These are phyloP conservation scores for Liodrosophila aerea DNA, from an alignment of 2,888 invertebrate species.

Conservation along the genomic window DNA sequence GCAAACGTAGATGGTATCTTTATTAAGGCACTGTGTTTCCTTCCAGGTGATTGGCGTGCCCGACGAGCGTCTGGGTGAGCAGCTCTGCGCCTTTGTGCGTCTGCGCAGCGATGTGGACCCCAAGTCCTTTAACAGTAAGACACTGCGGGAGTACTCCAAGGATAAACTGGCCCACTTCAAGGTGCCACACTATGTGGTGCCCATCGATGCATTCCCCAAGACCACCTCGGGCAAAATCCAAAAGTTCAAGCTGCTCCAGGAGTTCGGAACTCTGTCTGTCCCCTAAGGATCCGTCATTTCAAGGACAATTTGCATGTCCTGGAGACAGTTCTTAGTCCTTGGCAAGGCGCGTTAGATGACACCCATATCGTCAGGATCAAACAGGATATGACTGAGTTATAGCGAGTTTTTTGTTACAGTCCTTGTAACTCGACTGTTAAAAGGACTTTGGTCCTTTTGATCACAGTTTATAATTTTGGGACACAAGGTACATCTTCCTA, in stretches of 20 bases:
- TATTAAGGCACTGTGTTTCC: neutral
- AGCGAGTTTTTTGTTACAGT: too few species aligned
- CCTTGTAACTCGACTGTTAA: too few species aligned
- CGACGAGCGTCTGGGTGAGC: constrained; percentile 89
- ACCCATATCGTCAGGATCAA: too few species aligned
- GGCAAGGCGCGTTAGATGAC: too few species aligned
- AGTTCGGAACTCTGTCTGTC: too few species aligned
- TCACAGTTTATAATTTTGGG: too few species aligned
- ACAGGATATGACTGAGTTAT: too few species aligned
- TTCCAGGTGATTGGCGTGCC: constrained; percentile 86
- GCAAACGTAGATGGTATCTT: neutral
- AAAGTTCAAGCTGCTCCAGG: constrained; percentile 85
- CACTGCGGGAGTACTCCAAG: constrained; percentile 86
- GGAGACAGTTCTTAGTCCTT: too few species aligned
- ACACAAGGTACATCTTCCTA: too few species aligned
- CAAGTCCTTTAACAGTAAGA: constrained; percentile 83
- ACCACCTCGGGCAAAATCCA: constrained; percentile 91
- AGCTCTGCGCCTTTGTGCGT: constrained; percentile 86
- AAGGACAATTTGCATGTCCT: too few species aligned
- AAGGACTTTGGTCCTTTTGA: too few species aligned
- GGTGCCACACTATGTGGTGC: constrained; percentile 87
- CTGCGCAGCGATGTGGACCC: constrained; percentile 82
- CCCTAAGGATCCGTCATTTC: too few species aligned
- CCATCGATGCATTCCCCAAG: constrained; percentile 87
- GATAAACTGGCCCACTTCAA: constrained; percentile 90